A percentile compares a stretch with the other conserved stretches of the same genome.
Conservation (phyloP, 2,113 vertebrate genomes). For the Suricata suricatta region DNA sequence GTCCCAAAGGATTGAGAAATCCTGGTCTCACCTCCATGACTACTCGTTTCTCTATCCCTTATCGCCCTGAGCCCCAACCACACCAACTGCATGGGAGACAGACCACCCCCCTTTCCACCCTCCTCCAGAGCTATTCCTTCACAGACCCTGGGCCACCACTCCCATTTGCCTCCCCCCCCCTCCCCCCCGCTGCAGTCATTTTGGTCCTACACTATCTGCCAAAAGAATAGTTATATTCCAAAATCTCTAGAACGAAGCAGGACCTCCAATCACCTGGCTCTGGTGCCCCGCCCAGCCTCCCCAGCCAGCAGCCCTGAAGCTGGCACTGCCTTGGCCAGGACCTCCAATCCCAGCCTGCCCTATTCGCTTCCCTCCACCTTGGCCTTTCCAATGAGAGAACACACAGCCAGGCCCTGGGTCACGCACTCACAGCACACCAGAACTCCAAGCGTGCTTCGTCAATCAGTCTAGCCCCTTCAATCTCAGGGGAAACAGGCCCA, state of each 20-base stretch:
- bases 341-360: not conserved
- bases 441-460: not conserved
- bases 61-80: not conserved
- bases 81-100: not conserved
- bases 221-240: not conserved
- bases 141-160: not conserved
- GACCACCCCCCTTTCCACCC: too few species aligned
- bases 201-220: not conserved
- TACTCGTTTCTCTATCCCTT: not conserved
- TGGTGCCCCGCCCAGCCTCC: too few species aligned
- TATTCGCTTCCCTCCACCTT: not conserved
- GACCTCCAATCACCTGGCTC: not conserved
- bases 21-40: not conserved
- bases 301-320: not conserved
- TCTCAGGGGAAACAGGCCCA: not conserved
- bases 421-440: not conserved
- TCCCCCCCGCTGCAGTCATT: too few species aligned
- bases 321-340: not conserved
- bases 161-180: not conserved
- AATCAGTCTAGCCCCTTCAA: not conserved
- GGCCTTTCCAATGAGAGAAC: not conserved
- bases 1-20: not conserved
- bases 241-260: not conserved
- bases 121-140: not conserved
- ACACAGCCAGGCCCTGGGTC: not conserved